A percentile compares a stretch with the other conserved stretches of the same genome.
Evolutionary conservation across 1,140 invertebrate genomes (phyloP).

Genomic region (Anadara kagoshimensis): DNA sequence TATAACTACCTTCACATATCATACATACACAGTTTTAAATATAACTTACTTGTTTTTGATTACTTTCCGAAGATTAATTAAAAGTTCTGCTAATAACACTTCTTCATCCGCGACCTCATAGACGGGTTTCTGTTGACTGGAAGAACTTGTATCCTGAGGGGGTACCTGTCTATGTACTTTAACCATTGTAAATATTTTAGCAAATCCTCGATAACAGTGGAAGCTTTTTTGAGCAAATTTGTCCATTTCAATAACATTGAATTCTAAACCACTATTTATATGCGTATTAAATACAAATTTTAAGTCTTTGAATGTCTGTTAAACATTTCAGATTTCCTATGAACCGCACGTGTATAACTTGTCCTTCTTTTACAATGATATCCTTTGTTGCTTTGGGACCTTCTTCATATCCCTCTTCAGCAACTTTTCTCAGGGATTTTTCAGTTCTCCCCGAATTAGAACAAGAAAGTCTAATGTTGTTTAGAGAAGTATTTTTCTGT

Average conservation of each 20-base stretch:
- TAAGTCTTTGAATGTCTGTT: neutral
- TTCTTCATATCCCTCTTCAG: conserved; percentile 54
- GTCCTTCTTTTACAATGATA: conserved; percentile 59
- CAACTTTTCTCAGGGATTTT: conserved; percentile 39
- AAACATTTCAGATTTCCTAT: conserved; percentile 56
- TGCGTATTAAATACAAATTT: conserved; percentile 50
- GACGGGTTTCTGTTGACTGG: conserved; percentile 13
- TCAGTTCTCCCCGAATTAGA: conserved; percentile 31
- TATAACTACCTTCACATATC: too few relatives aligned
- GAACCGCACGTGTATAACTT: conserved; percentile 54
- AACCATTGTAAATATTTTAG: conserved; percentile 52
- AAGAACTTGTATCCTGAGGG: conserved; percentile 16
- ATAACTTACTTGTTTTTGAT: conserved; percentile 41
- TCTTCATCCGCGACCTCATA: conserved; percentile 39
- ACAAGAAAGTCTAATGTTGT: conserved; percentile 46
- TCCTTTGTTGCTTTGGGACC: conserved; percentile 52
- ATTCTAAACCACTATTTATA: conserved; percentile 36
- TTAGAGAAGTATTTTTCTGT: conserved; percentile 47
- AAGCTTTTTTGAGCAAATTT: conserved; percentile 64
- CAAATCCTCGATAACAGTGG: conserved; percentile 60
- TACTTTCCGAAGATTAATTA: conserved; percentile 63
- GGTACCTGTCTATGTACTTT: conserved; percentile 22
- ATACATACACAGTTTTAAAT: too few relatives aligned
- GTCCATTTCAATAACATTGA: conserved; percentile 55
- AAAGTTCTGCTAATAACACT: conserved; percentile 52